phyloP scores from a whole-genome alignment of 92 coral and sea anemone genomes.

The Actinernus sp. region DNA sequence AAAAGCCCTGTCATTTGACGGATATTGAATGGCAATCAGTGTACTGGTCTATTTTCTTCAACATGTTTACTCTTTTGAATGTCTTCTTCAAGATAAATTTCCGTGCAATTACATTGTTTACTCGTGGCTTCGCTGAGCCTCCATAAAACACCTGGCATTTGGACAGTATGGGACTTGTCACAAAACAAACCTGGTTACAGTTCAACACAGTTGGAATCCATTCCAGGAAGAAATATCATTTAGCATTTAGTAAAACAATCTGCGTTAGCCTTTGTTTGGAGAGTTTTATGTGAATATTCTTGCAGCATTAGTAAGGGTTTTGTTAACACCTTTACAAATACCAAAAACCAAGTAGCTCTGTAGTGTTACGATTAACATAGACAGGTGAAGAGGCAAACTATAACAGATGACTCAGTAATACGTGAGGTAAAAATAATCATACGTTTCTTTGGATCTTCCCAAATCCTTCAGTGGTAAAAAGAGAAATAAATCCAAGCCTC shows the following conservation, averaged over 20 bases:
- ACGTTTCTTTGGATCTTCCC: not conserved
- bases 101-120: conserved; percentile 97
- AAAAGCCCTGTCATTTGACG: conserved; percentile 27
- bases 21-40: conserved; percentile 55
- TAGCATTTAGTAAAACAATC: conserved; percentile 14
- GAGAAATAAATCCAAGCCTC: too few relatives aligned
- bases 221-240: not conserved
- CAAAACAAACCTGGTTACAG: not conserved
- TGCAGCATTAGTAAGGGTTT: conserved; percentile 63
- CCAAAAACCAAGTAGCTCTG: conserved; percentile 77
- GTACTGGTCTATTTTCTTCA: conserved; percentile 58
- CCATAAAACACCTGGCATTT: conserved; percentile 78
- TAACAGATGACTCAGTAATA: conserved; percentile 4
- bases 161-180: not conserved
- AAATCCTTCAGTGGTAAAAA: too few relatives aligned
- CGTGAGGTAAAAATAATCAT: not conserved
- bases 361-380: conserved; percentile 66
- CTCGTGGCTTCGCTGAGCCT: conserved; percentile 73
- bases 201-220: not conserved
- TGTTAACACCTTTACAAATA: conserved; percentile 91
- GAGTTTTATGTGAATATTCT: conserved; percentile 53
- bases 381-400: conserved; percentile 70
- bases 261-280: conserved; percentile 40
- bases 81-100: conserved; percentile 80
- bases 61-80: conserved; percentile 94